Evolutionary conservation across 1,140 invertebrate species (phyloP).

Genomic region (Penaeus vannamei): DNA sequence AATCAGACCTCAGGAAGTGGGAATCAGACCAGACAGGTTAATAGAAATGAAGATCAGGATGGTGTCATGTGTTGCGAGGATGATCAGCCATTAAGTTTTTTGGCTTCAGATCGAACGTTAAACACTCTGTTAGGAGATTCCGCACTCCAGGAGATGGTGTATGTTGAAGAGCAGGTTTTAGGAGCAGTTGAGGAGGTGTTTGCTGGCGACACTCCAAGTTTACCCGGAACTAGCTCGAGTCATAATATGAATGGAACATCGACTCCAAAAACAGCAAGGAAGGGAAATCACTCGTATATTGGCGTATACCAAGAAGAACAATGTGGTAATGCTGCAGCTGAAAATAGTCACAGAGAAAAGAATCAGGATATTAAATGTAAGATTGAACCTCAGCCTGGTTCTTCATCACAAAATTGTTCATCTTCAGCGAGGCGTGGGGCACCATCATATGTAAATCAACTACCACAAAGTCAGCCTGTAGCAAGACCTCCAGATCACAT

Average conservation of each 20-base stretch:
- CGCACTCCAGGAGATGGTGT: slow-evolving; percentile 54
- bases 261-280: slow-evolving; percentile 38
- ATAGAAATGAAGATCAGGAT: slow-evolving; percentile 21
- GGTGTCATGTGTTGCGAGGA: slow-evolving; percentile 31
- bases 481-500: slow-evolving; percentile 14
- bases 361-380: slow-evolving; percentile 55
- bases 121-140: slow-evolving; percentile 48
- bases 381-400: slow-evolving; percentile 43
- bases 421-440: slow-evolving; percentile 13
- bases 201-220: slow-evolving; percentile 39
- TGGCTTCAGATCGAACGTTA: slow-evolving; percentile 50
- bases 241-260: slow-evolving; percentile 8
- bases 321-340: neutral
- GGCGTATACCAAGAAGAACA: slow-evolving; percentile 27
- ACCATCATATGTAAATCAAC: slow-evolving; percentile 37
- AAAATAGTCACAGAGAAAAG: slow-evolving; percentile 32
- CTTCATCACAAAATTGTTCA: neutral
- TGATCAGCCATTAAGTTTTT: slow-evolving; percentile 45
- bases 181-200: slow-evolving; percentile 59
- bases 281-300: slow-evolving; percentile 29
- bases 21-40: slow-evolving; percentile 30
- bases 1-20: slow-evolving; percentile 15
- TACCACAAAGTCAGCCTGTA: neutral
- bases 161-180: slow-evolving; percentile 59
- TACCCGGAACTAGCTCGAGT: slow-evolving; percentile 50